Evolutionary conservation across 2,113 vertebrate genomes (phyloP).

Genomic region (Tympanuchus pallidicinctus): DNA sequence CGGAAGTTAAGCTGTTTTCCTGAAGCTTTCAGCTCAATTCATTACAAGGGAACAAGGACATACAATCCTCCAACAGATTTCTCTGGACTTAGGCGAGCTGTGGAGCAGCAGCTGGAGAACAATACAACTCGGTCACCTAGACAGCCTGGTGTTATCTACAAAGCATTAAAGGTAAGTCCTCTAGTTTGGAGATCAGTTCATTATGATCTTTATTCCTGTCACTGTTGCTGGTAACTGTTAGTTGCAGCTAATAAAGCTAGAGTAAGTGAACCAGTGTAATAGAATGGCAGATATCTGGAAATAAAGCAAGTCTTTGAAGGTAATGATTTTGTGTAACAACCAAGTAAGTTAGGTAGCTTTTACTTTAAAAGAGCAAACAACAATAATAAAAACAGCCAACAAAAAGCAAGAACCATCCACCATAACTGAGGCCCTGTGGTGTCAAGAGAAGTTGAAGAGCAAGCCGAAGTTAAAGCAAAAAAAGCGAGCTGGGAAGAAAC

Average conservation of each 20-base stretch:
- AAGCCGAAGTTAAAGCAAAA: neutral
- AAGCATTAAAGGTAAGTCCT: conserved; percentile 90
- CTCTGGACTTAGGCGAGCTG: conserved; percentile 88
- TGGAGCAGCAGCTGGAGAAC: conserved; percentile 95
- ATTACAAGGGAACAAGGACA: conserved; percentile 96
- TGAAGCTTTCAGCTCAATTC: conserved; percentile 98
- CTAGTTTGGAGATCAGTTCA: neutral
- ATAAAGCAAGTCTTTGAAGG: neutral
- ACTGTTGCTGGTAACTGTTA: neutral
- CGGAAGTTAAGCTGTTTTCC: conserved; percentile 93
- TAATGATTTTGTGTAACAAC: neutral
- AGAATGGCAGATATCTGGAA: neutral
- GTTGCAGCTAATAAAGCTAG: neutral
- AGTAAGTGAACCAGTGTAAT: fast-evolving
- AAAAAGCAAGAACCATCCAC: neutral
- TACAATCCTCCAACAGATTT: conserved; percentile 98
- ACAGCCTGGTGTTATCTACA: conserved; percentile 92
- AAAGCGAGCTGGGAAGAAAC: neutral
- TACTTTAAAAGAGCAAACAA: neutral
- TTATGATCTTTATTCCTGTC: neutral
- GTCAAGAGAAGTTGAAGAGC: neutral
- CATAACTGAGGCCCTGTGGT: neutral
- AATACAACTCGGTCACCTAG: conserved; percentile 95
- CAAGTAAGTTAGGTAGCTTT: neutral
- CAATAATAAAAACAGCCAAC: neutral